Percentiles rank a stretch among this genome's conserved stretches.
Evolutionary conservation across 2,113 vertebrate genomes (phyloP).

Genomic region (Ictidomys tridecemlineatus): DNA sequence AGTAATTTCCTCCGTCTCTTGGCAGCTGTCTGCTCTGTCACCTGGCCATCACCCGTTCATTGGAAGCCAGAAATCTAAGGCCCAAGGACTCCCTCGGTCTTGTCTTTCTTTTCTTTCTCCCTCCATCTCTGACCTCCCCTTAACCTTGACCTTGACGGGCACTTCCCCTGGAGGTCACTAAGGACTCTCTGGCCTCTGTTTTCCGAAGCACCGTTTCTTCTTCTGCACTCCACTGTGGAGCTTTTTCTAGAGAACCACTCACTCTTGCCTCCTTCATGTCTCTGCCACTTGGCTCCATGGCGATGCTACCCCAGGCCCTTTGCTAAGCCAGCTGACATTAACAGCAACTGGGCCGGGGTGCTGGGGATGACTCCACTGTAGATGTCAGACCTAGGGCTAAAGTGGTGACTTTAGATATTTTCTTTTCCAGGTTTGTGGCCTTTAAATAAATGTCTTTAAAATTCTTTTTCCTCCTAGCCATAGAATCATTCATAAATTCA

Average conservation of each 20-base stretch:
- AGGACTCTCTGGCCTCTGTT: background rate
- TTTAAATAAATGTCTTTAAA: background rate
- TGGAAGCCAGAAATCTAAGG: background rate
- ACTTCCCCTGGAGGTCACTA: background rate
- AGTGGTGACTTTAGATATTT: background rate
- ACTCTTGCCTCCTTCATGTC: background rate
- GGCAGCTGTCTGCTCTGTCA: background rate
- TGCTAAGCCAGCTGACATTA: background rate
- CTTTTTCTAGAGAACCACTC: background rate
- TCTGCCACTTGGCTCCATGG: background rate
- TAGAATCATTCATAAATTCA: background rate
- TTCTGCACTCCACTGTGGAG: accelerated
- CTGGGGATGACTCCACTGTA: background rate
- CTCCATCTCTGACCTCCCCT: background rate
- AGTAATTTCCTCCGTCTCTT: background rate
- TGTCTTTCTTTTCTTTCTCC: background rate
- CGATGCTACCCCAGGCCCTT: background rate
- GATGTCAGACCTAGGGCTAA: background rate
- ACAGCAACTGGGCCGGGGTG: accelerated
- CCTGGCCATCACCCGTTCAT: background rate
- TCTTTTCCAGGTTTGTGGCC: background rate
- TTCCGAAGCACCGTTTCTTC: accelerated
- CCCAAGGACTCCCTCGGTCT: background rate
- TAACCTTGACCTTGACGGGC: background rate
- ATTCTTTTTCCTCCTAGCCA: background rate